Conservation (phyloP, 1,140 invertebrate species). For the Linepithema humile region DNA sequence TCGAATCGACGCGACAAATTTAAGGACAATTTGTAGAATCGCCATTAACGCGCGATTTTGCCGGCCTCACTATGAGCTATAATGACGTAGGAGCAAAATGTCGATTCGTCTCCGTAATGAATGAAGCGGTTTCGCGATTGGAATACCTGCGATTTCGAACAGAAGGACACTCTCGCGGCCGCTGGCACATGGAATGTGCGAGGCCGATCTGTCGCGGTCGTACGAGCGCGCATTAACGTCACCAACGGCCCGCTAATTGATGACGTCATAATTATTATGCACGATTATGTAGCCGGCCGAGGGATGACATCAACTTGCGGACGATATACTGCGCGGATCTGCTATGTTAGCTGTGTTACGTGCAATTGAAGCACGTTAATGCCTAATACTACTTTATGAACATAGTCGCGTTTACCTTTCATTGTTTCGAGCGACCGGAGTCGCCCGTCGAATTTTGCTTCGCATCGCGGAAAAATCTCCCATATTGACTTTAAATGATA, state of each 20-base stretch:
- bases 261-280: conserved; percentile 76
- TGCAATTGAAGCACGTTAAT: neutral
- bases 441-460: neutral
- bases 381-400: neutral
- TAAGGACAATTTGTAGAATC: conserved; percentile 37
- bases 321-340: conserved; percentile 63
- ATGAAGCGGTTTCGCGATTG: conserved; percentile 52
- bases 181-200: conserved; percentile 50
- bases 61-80: neutral
- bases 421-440: neutral
- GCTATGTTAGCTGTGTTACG: conserved; percentile 14
- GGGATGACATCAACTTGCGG: conserved; percentile 68
- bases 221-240: conserved; percentile 71
- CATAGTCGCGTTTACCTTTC: neutral
- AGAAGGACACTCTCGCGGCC: conserved; percentile 19
- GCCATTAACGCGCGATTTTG: conserved; percentile 41
- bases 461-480: no score
- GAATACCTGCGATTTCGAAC: conserved; percentile 55
- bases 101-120: conserved; percentile 50
- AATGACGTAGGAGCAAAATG: conserved; percentile 9
- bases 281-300: conserved; percentile 69
- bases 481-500: no score
- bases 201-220: conserved; percentile 68
- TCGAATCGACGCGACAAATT: conserved; percentile 7
- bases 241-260: conserved; percentile 71